Evolutionary conservation across 2,113 vertebrate genomes (phyloP).

Genomic region (Platichthys flesus): DNA sequence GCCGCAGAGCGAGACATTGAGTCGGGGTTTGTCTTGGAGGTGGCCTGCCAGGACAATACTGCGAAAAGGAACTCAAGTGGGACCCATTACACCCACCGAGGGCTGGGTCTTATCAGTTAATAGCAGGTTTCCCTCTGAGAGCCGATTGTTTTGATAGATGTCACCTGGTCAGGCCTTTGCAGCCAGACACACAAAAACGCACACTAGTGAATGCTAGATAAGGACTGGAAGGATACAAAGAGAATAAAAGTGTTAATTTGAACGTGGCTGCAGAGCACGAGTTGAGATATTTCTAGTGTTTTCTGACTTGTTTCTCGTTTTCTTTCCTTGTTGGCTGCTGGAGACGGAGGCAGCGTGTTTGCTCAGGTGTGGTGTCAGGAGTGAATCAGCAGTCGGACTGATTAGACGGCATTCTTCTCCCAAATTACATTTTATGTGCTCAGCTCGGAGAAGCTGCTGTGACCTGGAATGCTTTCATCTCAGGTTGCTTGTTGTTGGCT

Average conservation of each 20-base stretch:
- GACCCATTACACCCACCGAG: constrained; percentile 76
- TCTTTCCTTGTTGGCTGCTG: constrained; percentile 12
- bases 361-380: constrained; percentile 51
- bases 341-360: constrained; percentile 36
- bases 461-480: constrained; percentile 52
- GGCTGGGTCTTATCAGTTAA: constrained; percentile 83
- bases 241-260: constrained; percentile 16
- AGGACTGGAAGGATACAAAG: constrained; percentile 29
- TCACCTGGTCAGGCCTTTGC: constrained; percentile 73
- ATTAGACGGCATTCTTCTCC: constrained; percentile 45
- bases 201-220: constrained; percentile 56
- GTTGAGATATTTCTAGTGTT: not conserved
- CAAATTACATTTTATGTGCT: constrained; percentile 24
- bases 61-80: constrained; percentile 74
- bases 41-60: constrained; percentile 67
- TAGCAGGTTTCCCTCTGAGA: constrained; percentile 80
- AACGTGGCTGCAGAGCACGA: not conserved
- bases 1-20: constrained; percentile 16
- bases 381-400: constrained; percentile 37
- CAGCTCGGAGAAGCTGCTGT: not conserved
- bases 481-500: constrained; percentile 2
- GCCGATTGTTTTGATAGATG: constrained; percentile 83
- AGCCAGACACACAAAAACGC: constrained; percentile 38
- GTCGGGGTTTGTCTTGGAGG: constrained; percentile 53
- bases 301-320: constrained; percentile 24